Conservation (phyloP, 1,140 invertebrate genomes). For the Trissolcus basalis region DNA sequence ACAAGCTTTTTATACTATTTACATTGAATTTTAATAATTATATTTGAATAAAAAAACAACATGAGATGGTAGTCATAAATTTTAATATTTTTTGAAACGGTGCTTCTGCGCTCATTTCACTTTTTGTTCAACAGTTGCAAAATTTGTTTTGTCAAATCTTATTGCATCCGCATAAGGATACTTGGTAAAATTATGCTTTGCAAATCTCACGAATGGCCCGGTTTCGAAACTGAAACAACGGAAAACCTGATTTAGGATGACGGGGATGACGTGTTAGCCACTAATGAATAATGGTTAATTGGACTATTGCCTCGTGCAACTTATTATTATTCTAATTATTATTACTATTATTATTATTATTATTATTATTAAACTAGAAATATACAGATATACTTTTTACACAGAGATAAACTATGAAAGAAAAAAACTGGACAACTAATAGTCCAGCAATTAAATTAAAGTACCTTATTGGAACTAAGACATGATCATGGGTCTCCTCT, state of each 20-base stretch:
- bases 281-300: slow-evolving; percentile 63
- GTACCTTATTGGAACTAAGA: slow-evolving; percentile 59
- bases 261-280: slow-evolving; percentile 60
- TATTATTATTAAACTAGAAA: slow-evolving; percentile 70
- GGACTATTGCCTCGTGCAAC: slow-evolving; percentile 73
- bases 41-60: no score
- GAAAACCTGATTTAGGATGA: slow-evolving; percentile 43
- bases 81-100: no score
- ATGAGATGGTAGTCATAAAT: no score
- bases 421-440: slow-evolving; percentile 63
- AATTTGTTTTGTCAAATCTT: no score
- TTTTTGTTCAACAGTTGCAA: no score
- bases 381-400: slow-evolving; percentile 73
- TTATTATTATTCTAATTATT: slow-evolving; percentile 66
- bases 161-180: no score
- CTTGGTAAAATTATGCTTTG: no score
- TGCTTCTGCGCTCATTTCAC: no score
- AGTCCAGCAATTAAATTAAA: slow-evolving; percentile 65
- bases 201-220: no score
- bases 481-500: slow-evolving; percentile 16
- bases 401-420: slow-evolving; percentile 69
- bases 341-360: slow-evolving; percentile 65
- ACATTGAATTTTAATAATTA: no score
- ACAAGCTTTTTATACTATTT: no score
- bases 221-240: slow-evolving; percentile 12